phyloP scores from a whole-genome alignment of 2,888 invertebrate species.

The Serripes groenlandicus region DNA sequence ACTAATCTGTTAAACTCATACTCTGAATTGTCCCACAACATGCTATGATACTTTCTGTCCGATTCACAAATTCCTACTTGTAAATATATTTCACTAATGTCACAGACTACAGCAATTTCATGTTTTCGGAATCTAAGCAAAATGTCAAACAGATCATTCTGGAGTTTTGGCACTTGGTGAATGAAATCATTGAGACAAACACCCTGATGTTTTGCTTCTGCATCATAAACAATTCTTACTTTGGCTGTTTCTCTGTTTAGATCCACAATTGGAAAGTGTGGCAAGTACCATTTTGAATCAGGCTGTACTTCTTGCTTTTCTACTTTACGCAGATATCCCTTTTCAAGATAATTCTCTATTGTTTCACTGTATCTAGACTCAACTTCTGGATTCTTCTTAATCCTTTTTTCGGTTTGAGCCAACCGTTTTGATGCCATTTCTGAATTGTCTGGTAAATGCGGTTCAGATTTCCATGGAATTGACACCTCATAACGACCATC shows the following conservation, averaged over 20 bases:
- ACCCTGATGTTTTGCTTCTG: slow-evolving; percentile 49
- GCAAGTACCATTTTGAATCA: slow-evolving; percentile 54
- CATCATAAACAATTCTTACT: slow-evolving; percentile 65
- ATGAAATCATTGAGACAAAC: slow-evolving; percentile 54
- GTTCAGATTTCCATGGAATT: slow-evolving; percentile 53
- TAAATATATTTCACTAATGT: slow-evolving; percentile 61
- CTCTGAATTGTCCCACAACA: slow-evolving; percentile 19
- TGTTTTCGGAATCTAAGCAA: slow-evolving; percentile 58
- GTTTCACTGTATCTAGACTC: slow-evolving; percentile 28
- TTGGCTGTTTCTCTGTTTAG: slow-evolving; percentile 44
- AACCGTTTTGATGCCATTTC: slow-evolving; percentile 35
- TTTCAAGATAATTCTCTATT: slow-evolving; percentile 34
- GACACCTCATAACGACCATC: slow-evolving; percentile 47
- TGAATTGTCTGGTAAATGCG: slow-evolving; percentile 38
- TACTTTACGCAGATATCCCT: slow-evolving; percentile 43
- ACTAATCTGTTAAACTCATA: slow-evolving; percentile 50
- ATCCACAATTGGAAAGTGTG: slow-evolving; percentile 58
- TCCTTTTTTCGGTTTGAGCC: slow-evolving; percentile 39
- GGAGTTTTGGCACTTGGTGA: slow-evolving; percentile 63
- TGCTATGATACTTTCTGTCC: slow-evolving; percentile 21
- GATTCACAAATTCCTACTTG: slow-evolving; percentile 22
- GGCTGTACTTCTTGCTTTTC: background rate
- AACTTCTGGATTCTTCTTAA: slow-evolving; percentile 38
- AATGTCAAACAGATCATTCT: slow-evolving; percentile 62
- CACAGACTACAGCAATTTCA: slow-evolving; percentile 55